Base-by-base conservation (phyloP, 2,797 vertebrate genomes). In the Luscinia megarhynchos region DNA sequence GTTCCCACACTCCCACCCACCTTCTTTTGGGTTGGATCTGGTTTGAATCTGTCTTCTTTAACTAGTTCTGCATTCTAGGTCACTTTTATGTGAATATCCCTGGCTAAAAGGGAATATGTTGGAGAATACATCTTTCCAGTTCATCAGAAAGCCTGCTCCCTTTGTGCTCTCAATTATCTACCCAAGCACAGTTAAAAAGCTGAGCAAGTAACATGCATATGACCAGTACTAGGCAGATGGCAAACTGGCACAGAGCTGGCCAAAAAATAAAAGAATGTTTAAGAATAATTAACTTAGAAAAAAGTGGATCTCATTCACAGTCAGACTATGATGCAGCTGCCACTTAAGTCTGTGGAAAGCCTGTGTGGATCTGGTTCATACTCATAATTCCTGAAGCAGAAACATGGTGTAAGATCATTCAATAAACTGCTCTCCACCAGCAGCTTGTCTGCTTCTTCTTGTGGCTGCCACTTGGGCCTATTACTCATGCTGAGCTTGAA, bases 401-500 rank as follows among this genome's bases (percentile, higher is more conserved):
- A 91, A 59, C 16, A 12, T 11, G 8, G 53, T 40, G 30, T 48
- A 84, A 76, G 15, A 24, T 41, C 51, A 81, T 76, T 73, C 69
- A 80, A 3, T 53, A 72, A 94, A 78, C 63, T 59, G 23, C 34
- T 89, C 62, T 87, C 53, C n/a, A 64, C 41, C 66, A 90, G 79
- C 74, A 81, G 69, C 59, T 91, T 82, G 7, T 40, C 36, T 74
- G 29, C 62, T 62, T 38, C 72, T 87, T 83, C 64, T 91, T 87
- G 43, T 27, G 67, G 62, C 76, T 92, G 15, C 66, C 14, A 23
- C 48, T 72, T 46, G 34, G 45, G 34, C 45, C 41, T 88, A 8
- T 96, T 94, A 93, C 48, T 94, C 77, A 91, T 18, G 30, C 45
- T 76, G 55, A 76, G 57, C 66, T 92, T 90, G 62, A 91, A 69